Evolutionary conservation across 2,113 vertebrate species (phyloP), one percentile per base, ranked within the genome.

Genomic region (Empidonax alnorum): DNA sequence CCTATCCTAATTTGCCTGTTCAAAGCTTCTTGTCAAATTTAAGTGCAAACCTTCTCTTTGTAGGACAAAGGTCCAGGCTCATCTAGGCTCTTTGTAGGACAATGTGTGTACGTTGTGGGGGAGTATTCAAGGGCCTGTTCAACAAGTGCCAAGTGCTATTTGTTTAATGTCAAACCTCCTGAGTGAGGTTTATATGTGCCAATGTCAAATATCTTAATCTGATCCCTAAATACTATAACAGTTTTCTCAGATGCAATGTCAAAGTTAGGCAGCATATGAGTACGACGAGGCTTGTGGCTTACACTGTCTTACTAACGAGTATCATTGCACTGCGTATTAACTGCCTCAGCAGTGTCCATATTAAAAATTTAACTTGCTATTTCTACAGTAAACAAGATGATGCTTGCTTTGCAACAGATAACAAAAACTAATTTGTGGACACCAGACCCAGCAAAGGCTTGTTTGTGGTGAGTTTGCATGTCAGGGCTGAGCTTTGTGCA

Each of bases 1-100:
- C 83, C 87, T 90, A 76, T 52, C 61, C 65, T 87, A 79, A 96
- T 96, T 95, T 96, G 42, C 94, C 63, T 91, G 75, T 94, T 94
- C 72, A 96, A 90, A 96, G 86, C 39, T 90, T 80, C 55, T 67
- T 77, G 52, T 83, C 87, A 79, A 52, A 56, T 94, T 67, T 69
- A 77, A 91, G 50, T 58, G 69, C 72, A 85, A 71, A 71, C 84
- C 83, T 95, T 80, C 82, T 83, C 76, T 37, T 59, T 59, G n/a
- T 25, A 59, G n/a, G 58, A 59, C 58, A 59, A 37, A 37, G n/a
- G 58, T 59, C n/a, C 25, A 37, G 23, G n/a, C 58, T 59, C 73
- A 92, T 84, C 89, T 90, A 55, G 46, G 30, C 21, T 81, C 6
- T 96, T 88, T 75, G 49, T 75, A 59, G 90, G 59, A 89, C 73